Conservation (phyloP, 2,113 vertebrate genomes). For the Drymodes brunneopygia region DNA sequence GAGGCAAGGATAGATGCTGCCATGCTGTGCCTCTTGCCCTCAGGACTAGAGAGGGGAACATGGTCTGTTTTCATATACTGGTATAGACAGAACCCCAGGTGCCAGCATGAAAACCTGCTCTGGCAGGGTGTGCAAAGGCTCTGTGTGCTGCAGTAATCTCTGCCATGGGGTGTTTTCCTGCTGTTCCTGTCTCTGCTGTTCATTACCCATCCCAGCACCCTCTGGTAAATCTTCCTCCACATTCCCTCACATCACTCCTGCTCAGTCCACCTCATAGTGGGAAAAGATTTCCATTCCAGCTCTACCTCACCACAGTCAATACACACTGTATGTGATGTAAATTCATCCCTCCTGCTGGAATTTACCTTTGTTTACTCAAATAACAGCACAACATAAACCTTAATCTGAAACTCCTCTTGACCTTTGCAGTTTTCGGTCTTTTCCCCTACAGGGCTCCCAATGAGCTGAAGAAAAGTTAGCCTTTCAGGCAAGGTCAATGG, state of each 20-base stretch:
- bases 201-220: neutral
- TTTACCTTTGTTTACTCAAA: neutral
- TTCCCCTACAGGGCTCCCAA: neutral
- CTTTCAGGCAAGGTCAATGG: neutral
- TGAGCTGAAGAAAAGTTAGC: neutral
- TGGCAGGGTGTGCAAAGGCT: neutral
- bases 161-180: neutral
- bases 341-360: neutral
- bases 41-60: neutral
- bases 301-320: neutral
- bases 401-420: neutral
- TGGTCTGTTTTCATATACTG: neutral
- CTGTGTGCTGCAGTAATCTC: neutral
- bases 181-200: neutral
- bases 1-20: fast-evolving
- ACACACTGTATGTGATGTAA: neutral
- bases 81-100: fast-evolving
- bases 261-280: neutral
- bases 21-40: neutral
- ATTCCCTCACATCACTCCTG: neutral
- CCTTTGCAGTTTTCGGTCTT: neutral
- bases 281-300: neutral
- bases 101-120: neutral
- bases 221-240: neutral
- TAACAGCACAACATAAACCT: neutral